Evolutionary conservation across 2,797 vertebrate genomes (phyloP).

Genomic region (Bradypus variegatus): DNA sequence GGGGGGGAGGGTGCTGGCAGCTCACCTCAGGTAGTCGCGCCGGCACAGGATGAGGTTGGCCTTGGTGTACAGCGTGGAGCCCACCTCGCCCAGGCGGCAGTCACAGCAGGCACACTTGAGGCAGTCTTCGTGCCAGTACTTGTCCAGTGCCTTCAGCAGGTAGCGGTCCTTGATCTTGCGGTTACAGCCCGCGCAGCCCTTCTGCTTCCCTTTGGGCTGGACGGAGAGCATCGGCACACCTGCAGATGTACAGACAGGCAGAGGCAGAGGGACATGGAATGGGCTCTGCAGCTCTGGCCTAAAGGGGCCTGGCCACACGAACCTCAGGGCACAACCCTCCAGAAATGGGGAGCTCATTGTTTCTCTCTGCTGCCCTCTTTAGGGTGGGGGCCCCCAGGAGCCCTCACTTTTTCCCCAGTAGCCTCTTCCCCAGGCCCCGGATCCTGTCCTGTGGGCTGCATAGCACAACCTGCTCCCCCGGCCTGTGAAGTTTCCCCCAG

Average conservation of each 20-base stretch:
- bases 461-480: neutral
- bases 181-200: slow-evolving; percentile 96
- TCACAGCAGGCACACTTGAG: slow-evolving; percentile 98
- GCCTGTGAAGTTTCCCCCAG: neutral
- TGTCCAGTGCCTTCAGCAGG: slow-evolving; percentile 96
- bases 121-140: slow-evolving; percentile 98
- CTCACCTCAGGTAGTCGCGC: slow-evolving; percentile 92
- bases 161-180: slow-evolving; percentile 97
- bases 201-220: slow-evolving; percentile 94
- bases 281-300: neutral
- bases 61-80: slow-evolving; percentile 97
- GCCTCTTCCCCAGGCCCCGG: too few species aligned
- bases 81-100: slow-evolving; percentile 94
- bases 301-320: neutral
- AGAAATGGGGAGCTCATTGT: neutral
- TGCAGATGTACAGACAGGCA: slow-evolving; percentile 53
- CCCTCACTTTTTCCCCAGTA: neutral
- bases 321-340: neutral
- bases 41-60: slow-evolving; percentile 99
- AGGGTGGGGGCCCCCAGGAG: neutral
- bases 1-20: neutral
- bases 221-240: slow-evolving; percentile 95
- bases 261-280: neutral
- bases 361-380: neutral
- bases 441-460: neutral